A percentile compares a stretch with the other conserved stretches of the same genome.
phyloP scores from a whole-genome alignment of 2,113 vertebrate genomes.

The Serranochromis macrocephalus region DNA sequence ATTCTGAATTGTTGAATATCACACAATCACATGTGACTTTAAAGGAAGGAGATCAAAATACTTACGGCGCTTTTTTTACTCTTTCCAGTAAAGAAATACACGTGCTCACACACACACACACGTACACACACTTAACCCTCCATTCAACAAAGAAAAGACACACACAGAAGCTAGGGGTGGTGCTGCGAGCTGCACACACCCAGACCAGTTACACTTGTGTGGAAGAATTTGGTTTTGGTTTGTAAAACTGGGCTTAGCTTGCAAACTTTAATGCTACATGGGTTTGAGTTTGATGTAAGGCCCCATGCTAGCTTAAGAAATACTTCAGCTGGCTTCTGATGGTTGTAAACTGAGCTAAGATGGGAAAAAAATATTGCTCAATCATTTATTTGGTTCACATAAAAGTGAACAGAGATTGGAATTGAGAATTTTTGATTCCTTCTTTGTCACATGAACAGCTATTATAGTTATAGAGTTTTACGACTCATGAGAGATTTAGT shows the following conservation, averaged over 20 bases:
- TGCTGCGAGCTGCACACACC: conserved; percentile 12
- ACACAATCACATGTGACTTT: neutral
- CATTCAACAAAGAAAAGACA: neutral
- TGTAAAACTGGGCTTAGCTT: neutral
- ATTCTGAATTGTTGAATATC: neutral
- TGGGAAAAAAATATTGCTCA: neutral
- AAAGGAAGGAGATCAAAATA: neutral
- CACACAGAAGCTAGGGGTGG: neutral
- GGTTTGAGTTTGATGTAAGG: neutral
- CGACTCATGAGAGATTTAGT: neutral
- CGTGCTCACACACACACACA: neutral
- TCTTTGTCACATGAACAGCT: neutral
- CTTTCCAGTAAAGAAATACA: neutral
- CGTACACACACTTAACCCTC: neutral
- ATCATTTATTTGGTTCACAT: neutral
- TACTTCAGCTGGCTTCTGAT: neutral
- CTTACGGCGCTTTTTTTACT: neutral
- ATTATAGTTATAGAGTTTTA: neutral
- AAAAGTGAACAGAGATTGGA: neutral
- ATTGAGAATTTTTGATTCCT: neutral
- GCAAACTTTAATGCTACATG: neutral
- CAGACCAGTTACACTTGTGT: conserved; percentile 48
- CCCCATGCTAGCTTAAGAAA: neutral
- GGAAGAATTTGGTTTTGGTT: neutral
- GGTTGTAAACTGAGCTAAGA: neutral